Evolutionary conservation across 2,797 vertebrate species (phyloP), one percentile per base, ranked within the genome.

Genomic region (Podarcis siculus): DNA sequence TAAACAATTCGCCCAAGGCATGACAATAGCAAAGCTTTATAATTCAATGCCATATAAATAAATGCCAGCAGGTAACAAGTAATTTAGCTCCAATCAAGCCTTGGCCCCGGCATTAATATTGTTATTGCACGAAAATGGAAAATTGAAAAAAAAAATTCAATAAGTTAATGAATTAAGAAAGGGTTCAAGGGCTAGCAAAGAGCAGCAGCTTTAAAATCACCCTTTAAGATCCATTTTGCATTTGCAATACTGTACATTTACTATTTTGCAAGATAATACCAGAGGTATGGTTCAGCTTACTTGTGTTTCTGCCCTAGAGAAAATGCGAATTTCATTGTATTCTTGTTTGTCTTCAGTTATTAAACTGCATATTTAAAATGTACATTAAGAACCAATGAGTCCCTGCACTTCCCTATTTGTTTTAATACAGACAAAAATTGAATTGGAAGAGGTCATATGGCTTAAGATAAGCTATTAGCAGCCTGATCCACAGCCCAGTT

Each of bases 1-100:
- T 99, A 99, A 99, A 98, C 98, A 98, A 99, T 99, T 98, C 98
- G 96, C 97, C 98, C 97, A 96, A 98, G 97, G 97, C 98, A 96
- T 97, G 97, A 97, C 98, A 98, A 98, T 97, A 98, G 98, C 98
- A 98, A 98, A 98, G 98, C 98, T 98, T 98, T 98, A 98, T 98
- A 98, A 98, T 98, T 97, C 97, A 98, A 97, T 97, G 96, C 97
- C 97, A 97, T 98, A 98, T 97, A 98, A 98, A 98, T 98, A 98
- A 98, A 98, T 97, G 97, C 96, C 97, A 99, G 97, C 97, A 98
- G 98, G 98, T 98, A 98, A 98, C 98, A 98, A 97, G 98, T 98
- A 97, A 98, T 98, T 98, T 98, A 97, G 95, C 95, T 97, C 96
- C 96, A 97, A 97, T 97, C 97, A 97, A 96, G 96, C 95, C 93